phyloP scores from a whole-genome alignment of 2,797 vertebrate genomes.

The Anabas testudineus region DNA sequence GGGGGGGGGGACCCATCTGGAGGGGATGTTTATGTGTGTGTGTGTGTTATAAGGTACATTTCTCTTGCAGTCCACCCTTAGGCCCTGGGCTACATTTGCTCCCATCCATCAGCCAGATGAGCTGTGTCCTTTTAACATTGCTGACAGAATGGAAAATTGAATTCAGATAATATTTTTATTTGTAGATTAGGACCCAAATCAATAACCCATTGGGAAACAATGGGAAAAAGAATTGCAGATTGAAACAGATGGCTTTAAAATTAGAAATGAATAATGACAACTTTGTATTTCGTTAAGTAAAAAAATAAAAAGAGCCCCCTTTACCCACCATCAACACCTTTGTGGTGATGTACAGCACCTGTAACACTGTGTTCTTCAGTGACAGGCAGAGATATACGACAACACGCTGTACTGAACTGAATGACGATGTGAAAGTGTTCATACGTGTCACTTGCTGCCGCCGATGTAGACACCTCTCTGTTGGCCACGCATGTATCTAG shows the following conservation, averaged over 20 bases:
- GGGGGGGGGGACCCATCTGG: slow-evolving; percentile 80
- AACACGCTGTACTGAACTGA: slow-evolving; percentile 10
- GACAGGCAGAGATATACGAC: slow-evolving; percentile 26
- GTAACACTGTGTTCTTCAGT: slow-evolving; percentile 19
- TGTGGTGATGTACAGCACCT: slow-evolving; percentile 40
- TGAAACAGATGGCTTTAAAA: slow-evolving; percentile 74
- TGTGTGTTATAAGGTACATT: slow-evolving; percentile 74
- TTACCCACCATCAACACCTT: slow-evolving; percentile 48
- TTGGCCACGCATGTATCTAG: slow-evolving; percentile 31
- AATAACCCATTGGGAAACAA: slow-evolving; percentile 76
- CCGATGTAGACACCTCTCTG: slow-evolving; percentile 26
- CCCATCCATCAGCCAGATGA: slow-evolving; percentile 81
- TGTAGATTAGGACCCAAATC: slow-evolving; percentile 82
- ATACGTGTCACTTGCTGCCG: slow-evolving; percentile 16
- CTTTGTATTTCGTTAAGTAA: slow-evolving; percentile 61
- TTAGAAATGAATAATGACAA: slow-evolving; percentile 78
- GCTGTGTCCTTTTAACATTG: slow-evolving; percentile 83
- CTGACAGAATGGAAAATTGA: slow-evolving; percentile 71
- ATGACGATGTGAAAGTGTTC: slow-evolving; percentile 21
- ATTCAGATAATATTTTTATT: slow-evolving; percentile 81
- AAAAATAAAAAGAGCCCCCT: slow-evolving; percentile 25
- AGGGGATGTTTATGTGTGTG: slow-evolving; percentile 72
- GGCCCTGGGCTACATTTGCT: slow-evolving; percentile 76
- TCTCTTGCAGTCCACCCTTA: slow-evolving; percentile 76
- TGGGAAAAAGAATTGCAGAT: slow-evolving; percentile 69